Conservation (phyloP, 2,888 invertebrate genomes). For the Pachydiplax longipennis region DNA sequence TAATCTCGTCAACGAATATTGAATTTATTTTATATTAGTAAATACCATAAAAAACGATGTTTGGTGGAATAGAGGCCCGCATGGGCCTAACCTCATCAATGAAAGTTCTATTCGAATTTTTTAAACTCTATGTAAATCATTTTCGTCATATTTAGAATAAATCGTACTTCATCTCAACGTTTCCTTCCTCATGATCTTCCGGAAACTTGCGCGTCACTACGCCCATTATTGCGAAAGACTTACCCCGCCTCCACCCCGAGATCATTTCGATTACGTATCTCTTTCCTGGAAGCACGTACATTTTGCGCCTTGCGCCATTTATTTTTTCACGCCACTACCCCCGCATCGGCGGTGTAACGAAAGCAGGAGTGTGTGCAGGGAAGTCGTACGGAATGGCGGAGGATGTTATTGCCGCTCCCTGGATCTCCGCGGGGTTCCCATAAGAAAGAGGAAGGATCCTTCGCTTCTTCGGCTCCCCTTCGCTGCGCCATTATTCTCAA, state of each 20-base stretch:
- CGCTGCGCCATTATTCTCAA: background rate
- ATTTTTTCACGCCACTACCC: background rate
- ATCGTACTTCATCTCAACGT: too few species aligned
- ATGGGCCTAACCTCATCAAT: too few species aligned
- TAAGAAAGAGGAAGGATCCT: background rate
- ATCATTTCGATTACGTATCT: background rate
- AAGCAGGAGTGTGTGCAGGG: background rate
- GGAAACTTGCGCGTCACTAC: too few species aligned
- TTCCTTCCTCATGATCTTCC: too few species aligned
- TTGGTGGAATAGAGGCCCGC: too few species aligned
- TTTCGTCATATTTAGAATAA: too few species aligned
- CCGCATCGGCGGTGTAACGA: background rate
- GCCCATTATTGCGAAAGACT: background rate
- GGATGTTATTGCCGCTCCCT: background rate
- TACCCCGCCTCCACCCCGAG: background rate
- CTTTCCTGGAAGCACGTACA: background rate
- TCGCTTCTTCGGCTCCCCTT: background rate
- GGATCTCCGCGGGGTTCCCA: background rate
- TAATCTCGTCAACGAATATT: too few species aligned
- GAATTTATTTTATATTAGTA: too few species aligned
- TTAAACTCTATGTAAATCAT: too few species aligned
- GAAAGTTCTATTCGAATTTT: too few species aligned
- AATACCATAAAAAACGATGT: too few species aligned
- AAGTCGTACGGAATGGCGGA: background rate
- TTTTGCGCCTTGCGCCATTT: background rate